Conservation (phyloP, 2,113 vertebrate genomes). For the Heteronetta atricapilla region DNA sequence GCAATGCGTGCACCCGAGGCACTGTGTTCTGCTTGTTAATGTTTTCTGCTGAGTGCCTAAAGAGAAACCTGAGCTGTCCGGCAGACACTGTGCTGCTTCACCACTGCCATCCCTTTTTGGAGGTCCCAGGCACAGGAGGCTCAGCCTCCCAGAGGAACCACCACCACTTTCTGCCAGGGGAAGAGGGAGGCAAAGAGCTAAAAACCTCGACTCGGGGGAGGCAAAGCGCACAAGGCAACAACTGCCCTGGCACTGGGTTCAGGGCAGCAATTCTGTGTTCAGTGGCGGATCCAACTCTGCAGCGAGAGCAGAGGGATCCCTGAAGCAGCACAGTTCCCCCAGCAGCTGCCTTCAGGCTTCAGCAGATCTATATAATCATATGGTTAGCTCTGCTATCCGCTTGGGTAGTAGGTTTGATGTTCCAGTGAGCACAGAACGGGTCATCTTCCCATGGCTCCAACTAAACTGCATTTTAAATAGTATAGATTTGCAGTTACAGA, state of each 20-base stretch:
- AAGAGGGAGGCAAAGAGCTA: not conserved
- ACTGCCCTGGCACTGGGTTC: fast-evolving
- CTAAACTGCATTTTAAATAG: not conserved
- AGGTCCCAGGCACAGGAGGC: fast-evolving
- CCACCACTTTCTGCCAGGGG: not conserved
- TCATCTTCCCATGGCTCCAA: not conserved
- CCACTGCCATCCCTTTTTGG: fast-evolving
- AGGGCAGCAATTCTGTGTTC: not conserved
- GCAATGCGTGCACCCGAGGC: fast-evolving
- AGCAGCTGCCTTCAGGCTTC: not conserved
- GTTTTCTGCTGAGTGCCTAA: not conserved
- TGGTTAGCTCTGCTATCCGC: too few species aligned
- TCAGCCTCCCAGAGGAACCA: not conserved
- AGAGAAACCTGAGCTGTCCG: not conserved
- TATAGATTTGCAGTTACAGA: not conserved
- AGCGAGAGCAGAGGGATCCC: not conserved
- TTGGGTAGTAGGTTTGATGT: not conserved
- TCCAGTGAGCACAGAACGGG: not conserved
- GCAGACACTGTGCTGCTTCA: not conserved
- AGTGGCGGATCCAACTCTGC: not conserved
- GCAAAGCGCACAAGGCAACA: not conserved
- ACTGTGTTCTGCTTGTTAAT: fast-evolving
- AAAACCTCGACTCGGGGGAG: not conserved
- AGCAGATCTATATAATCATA: not conserved
- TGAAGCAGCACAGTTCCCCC: not conserved